Evolutionary conservation across 2,113 vertebrate species (phyloP).

Genomic region (Uria lomvia): DNA sequence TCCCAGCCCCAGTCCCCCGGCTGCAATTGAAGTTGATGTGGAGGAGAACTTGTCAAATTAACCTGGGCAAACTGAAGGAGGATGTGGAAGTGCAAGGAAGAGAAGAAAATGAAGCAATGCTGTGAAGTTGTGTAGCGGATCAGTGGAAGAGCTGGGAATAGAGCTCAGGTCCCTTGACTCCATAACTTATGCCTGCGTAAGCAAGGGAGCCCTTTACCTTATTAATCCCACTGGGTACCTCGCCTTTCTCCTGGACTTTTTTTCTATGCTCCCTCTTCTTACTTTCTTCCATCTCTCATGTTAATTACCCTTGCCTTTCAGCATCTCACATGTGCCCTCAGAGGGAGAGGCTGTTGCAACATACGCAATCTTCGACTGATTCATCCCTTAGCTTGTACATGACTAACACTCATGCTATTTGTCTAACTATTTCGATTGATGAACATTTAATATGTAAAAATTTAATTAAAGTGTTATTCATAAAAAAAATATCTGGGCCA

Average conservation of each 20-base stretch:
- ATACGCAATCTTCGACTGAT: neutral
- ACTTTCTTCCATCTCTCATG: neutral
- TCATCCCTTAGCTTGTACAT: constrained; percentile 22
- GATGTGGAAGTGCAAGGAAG: neutral
- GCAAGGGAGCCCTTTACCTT: neutral
- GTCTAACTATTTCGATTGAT: constrained; percentile 35
- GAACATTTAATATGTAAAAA: constrained; percentile 54
- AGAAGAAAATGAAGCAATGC: neutral
- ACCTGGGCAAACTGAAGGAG: neutral
- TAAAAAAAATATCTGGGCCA: constrained; percentile 56
- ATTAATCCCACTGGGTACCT: neutral
- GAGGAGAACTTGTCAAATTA: neutral
- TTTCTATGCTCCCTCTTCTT: neutral
- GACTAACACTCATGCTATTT: constrained; percentile 47
- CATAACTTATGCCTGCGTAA: neutral
- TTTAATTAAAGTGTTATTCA: constrained; percentile 67
- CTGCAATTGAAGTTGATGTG: accelerated
- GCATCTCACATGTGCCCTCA: neutral
- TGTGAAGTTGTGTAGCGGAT: neutral
- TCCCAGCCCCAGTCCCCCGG: neutral
- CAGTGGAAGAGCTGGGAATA: neutral
- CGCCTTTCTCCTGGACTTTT: neutral
- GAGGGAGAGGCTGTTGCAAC: constrained; percentile 7
- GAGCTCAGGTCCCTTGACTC: neutral
- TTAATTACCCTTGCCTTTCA: constrained; percentile 31